Base-by-base conservation (phyloP, 2,797 vertebrate genomes). In the Malurus splendens region DNA sequence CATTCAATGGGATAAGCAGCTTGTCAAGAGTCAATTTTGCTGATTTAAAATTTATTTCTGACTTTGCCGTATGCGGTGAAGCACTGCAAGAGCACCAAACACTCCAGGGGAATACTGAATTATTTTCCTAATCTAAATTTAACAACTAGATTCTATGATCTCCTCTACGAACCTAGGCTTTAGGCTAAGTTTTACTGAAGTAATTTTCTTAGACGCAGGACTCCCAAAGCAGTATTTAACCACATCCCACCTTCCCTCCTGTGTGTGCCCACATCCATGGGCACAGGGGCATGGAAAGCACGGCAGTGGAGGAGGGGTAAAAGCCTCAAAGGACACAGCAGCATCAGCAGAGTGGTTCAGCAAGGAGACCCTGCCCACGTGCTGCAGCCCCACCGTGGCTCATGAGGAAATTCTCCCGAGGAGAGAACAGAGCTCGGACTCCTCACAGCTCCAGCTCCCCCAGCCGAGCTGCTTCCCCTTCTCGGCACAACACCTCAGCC, bases 51-150 rank as follows among this genome's bases (percentile, higher is more conserved):
- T 20, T 8, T 64, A 62, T 66, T 90, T 90, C 78, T 82, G 41
- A 62, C 68, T 87, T 64, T 81, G 56, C 50, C 47, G 73, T 15
- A 1, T 61, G 74, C 4, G 0, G 33, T 32, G n/a, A 82, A 50
- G 48, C 51, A 52, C 41, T 51, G 39, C 24, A 36, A 48, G 60
- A 61, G 23, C 56, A 66, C 39, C 56, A 54, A 89, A 78, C 73
- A 51, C 82, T 76, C 56, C 50, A 44, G 76, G 61, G 74, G 71
- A 90, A 89, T 4, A 44, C 38, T 30, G 55, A 76, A 86, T 74
- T 72, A 44, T 76, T 86, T 85, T 56, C 60, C 54, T 56, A 44
- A 76, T 32, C 80, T 91, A 85, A 91, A 66, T 77, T 76, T 72
- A 91, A 85, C 82, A 85, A 39, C 60, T 42, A 59, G 71, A 80